Conservation (phyloP, 1,140 invertebrate species). For the Bombus affinis region DNA sequence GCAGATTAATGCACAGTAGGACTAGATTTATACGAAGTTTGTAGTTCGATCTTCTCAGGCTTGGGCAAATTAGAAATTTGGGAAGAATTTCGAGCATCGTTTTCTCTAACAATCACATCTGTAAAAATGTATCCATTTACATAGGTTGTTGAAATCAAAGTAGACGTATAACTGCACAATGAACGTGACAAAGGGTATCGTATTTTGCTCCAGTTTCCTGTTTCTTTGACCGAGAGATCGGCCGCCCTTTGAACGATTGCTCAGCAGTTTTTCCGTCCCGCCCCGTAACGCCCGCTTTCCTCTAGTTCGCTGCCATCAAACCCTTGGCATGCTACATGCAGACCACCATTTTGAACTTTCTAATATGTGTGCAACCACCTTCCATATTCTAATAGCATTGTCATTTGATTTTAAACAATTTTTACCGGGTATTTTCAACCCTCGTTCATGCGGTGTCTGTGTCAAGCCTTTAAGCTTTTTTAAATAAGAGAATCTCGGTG, state of each 20-base stretch:
- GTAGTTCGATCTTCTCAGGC: no score
- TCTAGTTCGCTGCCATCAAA: conserved; percentile 42
- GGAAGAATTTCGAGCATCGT: no score
- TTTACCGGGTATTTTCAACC: neutral
- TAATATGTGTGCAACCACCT: neutral
- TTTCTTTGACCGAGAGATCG: conserved; percentile 32
- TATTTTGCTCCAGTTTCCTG: neutral
- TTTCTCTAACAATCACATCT: no score
- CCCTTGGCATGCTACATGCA: neutral
- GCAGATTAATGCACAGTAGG: no score
- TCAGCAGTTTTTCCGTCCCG: conserved; percentile 80
- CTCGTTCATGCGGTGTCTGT: no score
- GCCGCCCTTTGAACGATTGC: conserved; percentile 73
- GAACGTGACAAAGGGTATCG: neutral
- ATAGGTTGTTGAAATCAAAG: no score
- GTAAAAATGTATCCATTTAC: no score
- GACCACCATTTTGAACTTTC: conserved; percentile 37
- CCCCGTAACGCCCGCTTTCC: conserved; percentile 71
- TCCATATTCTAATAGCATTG: neutral
- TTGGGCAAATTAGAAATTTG: no score
- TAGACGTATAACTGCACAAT: neutral
- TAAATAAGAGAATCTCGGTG: neutral
- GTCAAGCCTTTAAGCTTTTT: neutral
- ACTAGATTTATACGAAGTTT: no score
- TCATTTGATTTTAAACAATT: neutral